Conservation (phyloP, 2,113 vertebrate genomes). For the Leptodactylus fuscus region DNA sequence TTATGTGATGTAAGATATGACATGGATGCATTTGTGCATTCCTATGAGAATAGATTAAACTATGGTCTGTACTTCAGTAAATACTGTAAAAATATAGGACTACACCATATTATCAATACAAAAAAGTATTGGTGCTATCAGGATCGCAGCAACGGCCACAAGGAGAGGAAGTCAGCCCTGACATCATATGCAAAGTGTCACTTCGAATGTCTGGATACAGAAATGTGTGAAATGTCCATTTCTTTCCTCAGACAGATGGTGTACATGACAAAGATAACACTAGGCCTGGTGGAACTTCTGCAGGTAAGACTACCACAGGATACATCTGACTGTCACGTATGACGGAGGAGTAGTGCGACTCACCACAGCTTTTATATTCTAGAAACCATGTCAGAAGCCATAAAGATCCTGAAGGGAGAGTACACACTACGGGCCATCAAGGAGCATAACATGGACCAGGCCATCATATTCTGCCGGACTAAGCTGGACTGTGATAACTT, state of each 20-base stretch:
- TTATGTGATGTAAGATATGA: too few species aligned
- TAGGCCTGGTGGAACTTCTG: slow-evolving; percentile 83
- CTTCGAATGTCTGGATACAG: background rate
- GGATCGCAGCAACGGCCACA: too few species aligned
- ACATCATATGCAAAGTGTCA: too few species aligned
- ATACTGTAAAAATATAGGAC: too few species aligned
- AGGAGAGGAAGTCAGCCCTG: too few species aligned
- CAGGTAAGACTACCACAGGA: slow-evolving; percentile 77
- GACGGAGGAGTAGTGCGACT: background rate
- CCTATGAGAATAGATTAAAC: too few species aligned
- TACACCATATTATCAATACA: too few species aligned
- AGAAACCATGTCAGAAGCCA: slow-evolving; percentile 99
- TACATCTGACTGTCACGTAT: background rate
- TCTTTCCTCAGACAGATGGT: slow-evolving; percentile 86
- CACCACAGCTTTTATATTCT: background rate
- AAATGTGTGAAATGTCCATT: too few species aligned
- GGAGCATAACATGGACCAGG: slow-evolving; percentile 99
- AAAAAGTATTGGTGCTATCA: too few species aligned
- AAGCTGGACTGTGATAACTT: slow-evolving; percentile 99
- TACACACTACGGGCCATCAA: slow-evolving; percentile 90
- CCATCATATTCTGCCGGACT: slow-evolving; percentile 96
- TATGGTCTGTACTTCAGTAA: too few species aligned
- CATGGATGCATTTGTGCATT: too few species aligned
- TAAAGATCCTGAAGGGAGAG: slow-evolving; percentile 96
- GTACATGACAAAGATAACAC: slow-evolving; percentile 96